Base-by-base conservation (phyloP, 2,797 vertebrate species). In the Gobio occitaniae region DNA sequence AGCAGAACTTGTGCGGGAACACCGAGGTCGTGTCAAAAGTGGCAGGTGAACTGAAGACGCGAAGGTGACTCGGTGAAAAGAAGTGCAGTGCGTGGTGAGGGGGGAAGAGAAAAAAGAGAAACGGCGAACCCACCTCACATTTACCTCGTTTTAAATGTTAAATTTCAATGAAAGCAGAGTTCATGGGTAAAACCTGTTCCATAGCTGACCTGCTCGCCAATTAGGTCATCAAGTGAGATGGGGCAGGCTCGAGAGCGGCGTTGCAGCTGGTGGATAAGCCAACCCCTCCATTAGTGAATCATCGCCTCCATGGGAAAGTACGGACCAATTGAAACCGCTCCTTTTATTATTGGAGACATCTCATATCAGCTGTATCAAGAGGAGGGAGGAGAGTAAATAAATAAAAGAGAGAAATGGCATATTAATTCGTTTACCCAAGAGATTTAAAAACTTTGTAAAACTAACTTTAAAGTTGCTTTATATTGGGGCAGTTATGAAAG, bases 221-320 rank as follows among this genome's bases (percentile, higher is more conserved):
- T 95, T 95, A 95, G 94, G 90, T 94, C 94, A 95, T 95, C 93
- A 96, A 95, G 94, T 94, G 95, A 94, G 93, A 90, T 84, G 86
- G 87, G 75, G 68, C 76, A 90, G 90, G 88, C 89, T 84, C 91
- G 84, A 92, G 91, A 86, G 89, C 90, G 48, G 89, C 87, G 94
- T 94, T 95, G 94, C 96, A 96, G 96, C 96, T 96, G 96, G 85
- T 92, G 86, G 87, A 80, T 85, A 87, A 88, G 76, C 91, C 90
- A 87, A 80, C 91, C 93, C 90, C 93, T 88, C 78, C 82, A 80
- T 85, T 47, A 85, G 83, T 44, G 83, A 92, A 91, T 92, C 92
- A 89, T 75, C 80, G 89, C 86, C 88, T 90, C 89, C 89, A 77
- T 88, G 89, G 91, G 85, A 91, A 86, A 86, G 72, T 52, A 65